These are phyloP conservation scores for Apodemus agrarius DNA, from an alignment of 2,797 vertebrate species.

Conservation along the genomic window DNA sequence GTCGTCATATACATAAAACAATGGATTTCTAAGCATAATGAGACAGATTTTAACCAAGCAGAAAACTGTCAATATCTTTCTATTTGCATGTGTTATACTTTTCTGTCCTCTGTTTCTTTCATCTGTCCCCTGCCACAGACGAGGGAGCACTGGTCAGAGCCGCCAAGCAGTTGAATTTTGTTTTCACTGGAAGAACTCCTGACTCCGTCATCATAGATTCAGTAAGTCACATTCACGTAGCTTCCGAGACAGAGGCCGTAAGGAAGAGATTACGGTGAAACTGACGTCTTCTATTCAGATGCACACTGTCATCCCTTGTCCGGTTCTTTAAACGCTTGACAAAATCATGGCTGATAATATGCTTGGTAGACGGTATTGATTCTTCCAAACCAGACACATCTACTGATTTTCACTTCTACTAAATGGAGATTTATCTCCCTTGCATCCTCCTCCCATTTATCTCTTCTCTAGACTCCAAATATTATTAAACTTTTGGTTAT, in stretches of 20 bases:
- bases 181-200: constrained; percentile 97
- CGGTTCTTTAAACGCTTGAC: not conserved
- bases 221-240: constrained; percentile 82
- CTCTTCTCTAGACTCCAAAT: not conserved
- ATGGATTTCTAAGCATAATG: not conserved
- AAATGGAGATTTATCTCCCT: not conserved
- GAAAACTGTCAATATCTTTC: not conserved
- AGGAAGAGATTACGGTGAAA: not conserved
- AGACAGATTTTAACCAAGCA: constrained; percentile 47
- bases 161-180: constrained; percentile 93
- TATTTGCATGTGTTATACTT: not conserved
- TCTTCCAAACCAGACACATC: not conserved
- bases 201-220: constrained; percentile 96
- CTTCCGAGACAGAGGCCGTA: not conserved
- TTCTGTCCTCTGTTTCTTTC: constrained; percentile 6
- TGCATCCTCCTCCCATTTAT: not conserved
- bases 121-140: constrained; percentile 87
- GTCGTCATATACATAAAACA: not conserved
- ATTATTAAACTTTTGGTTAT: not conserved
- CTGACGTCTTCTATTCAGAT: not conserved
- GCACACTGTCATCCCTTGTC: not conserved
- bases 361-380: not conserved
- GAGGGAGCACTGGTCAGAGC: constrained; percentile 98
- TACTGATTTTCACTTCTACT: not conserved
- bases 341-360: not conserved